A percentile compares a stretch with the other conserved stretches of the same genome.
phyloP scores from a whole-genome alignment of 2,888 invertebrate species.

The Tuta absoluta region DNA sequence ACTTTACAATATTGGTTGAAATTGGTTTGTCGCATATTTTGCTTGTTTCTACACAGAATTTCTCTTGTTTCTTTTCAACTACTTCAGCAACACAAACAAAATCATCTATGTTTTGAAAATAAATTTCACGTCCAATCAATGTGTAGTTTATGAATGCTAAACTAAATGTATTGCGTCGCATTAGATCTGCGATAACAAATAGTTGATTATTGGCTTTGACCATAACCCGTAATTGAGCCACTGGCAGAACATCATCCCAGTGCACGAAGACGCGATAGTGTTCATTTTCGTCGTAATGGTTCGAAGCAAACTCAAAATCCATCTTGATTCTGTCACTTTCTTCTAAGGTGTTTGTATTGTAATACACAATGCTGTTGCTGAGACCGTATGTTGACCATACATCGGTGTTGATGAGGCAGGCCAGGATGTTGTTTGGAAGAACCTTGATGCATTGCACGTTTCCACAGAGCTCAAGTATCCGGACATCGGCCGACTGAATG shows the following conservation, averaged over 20 bases:
- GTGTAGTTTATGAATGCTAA: neutral
- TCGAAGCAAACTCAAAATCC: neutral
- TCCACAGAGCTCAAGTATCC: neutral
- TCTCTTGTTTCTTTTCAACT: neutral
- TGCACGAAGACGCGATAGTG: neutral
- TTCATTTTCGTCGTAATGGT: conserved; percentile 5
- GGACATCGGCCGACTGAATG: neutral
- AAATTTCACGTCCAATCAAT: neutral
- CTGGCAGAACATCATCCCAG: neutral
- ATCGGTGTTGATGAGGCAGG: neutral
- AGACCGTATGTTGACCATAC: neutral
- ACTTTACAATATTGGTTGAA: neutral
- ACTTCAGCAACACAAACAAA: neutral
- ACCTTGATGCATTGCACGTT: neutral
- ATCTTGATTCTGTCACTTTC: neutral
- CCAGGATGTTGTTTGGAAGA: neutral
- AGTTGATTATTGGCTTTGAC: neutral
- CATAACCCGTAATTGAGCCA: neutral
- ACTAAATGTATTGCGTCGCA: neutral
- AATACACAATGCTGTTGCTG: neutral
- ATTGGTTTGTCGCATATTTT: neutral
- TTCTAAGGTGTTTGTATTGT: neutral
- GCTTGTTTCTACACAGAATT: neutral
- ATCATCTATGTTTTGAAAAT: neutral
- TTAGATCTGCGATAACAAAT: neutral